Evolutionary conservation across 2,797 vertebrate genomes (phyloP).

Genomic region (Leptoclinus maculatus): DNA sequence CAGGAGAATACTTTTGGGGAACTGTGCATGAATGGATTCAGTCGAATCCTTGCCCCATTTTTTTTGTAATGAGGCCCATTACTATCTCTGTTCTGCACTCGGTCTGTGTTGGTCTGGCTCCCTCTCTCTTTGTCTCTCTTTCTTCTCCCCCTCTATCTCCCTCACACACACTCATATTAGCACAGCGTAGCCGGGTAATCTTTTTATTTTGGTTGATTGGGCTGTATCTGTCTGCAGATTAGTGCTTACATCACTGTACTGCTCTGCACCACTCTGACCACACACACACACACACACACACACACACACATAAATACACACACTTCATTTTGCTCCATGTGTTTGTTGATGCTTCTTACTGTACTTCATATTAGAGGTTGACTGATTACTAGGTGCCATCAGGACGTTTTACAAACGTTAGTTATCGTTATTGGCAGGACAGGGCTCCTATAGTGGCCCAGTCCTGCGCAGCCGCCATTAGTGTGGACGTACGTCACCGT

Average conservation of each 20-base stretch:
- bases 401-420: too few relatives aligned
- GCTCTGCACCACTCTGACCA: not conserved
- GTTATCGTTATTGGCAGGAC: too few relatives aligned
- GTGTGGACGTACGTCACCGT: too few relatives aligned
- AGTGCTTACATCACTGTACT: conserved; percentile 22
- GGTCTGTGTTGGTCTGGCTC: conserved; percentile 33
- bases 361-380: not conserved
- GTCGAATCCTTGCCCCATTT: conserved; percentile 61
- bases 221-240: conserved; percentile 56
- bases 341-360: conserved; percentile 7
- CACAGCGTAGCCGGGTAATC: conserved; percentile 42
- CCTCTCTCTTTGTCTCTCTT: conserved; percentile 17
- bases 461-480: too few relatives aligned
- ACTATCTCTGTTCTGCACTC: conserved; percentile 59
- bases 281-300: conserved; percentile 4
- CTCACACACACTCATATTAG: conserved; percentile 46
- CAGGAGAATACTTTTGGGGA: conserved; percentile 62
- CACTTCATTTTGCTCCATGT: conserved; percentile 26
- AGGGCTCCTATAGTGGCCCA: too few relatives aligned
- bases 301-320: not conserved
- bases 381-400: too few relatives aligned
- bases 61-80: conserved; percentile 65
- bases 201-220: conserved; percentile 62
- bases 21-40: conserved; percentile 50
- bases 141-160: conserved; percentile 21